Evolutionary conservation across 2,888 invertebrate genomes (phyloP), one percentile per base, ranked within the genome.

Genomic region (Drosophila mulleri): DNA sequence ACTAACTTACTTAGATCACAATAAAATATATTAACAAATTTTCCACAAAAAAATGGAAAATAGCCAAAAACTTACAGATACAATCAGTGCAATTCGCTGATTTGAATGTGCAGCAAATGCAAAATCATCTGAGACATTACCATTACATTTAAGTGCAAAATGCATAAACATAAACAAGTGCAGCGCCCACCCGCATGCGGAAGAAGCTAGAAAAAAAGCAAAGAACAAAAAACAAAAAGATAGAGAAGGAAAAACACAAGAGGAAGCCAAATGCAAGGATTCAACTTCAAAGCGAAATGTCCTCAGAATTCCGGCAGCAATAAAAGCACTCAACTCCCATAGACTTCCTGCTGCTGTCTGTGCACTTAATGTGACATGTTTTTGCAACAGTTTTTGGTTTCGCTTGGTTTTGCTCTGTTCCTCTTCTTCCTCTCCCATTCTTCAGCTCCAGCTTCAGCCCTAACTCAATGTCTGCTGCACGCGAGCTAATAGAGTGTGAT

Each of bases 281-380:
- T 54, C 80, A 82, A 73, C 80, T 82, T 82, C 82, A 80, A 82
- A 83, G 81, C 80, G 74, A 83, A 50, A 86, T 72, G 82, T 82
- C 80, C 87, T 67, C 82, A 75, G 75, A 75, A 80, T 80, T 84
- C 84, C 82, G 82, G 82, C 80, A 75, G 84, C 87, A 82, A 83
- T 87, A 84, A 87, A 84, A 84, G 87, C 84, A 84, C 87, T 84
- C 84, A 84, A 66, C 78, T 83, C 84, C 75, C 82, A 82, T 73
- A 80, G 87, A 87, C 87, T 78, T 87, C 84, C 84, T 73, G 83
- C 64, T 70, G 75, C 85, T 69, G 75, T 78, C 79, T 70, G 69
- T 82, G 84, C 87, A 84, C 84, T 84, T 84, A 84, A 83, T 84
- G 83, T 83, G 84, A 87, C 87, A 84, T 87, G 84, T 87, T 84